These are phyloP conservation scores for Halichoerus grypus DNA, from an alignment of 2,113 vertebrate species.

Conservation along the genomic window DNA sequence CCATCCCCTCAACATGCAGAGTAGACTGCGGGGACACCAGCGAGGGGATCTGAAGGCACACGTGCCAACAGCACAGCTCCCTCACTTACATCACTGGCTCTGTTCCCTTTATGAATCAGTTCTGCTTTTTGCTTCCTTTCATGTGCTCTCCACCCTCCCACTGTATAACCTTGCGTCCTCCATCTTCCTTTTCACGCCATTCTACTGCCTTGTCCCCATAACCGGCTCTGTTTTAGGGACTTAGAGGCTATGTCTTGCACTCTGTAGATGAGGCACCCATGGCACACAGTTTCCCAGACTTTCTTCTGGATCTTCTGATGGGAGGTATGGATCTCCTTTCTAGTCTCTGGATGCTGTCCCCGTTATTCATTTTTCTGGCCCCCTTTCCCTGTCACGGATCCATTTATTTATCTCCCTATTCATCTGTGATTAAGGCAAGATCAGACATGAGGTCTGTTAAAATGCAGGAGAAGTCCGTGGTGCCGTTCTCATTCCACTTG, in stretches of 20 bases:
- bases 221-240: neutral
- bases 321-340: neutral
- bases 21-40: neutral
- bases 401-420: neutral
- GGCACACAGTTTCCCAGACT: neutral
- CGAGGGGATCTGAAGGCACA: neutral
- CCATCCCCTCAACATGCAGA: neutral
- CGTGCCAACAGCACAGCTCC: neutral
- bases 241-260: accelerated
- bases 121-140: neutral
- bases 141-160: accelerated
- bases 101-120: too few species aligned
- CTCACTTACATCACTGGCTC: accelerated
- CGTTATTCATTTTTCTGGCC: neutral
- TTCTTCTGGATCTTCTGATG: neutral
- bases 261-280: neutral
- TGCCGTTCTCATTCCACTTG: accelerated
- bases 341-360: neutral
- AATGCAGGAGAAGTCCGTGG: accelerated
- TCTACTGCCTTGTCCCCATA: neutral
- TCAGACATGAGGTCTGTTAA: neutral
- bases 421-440: neutral
- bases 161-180: too few species aligned
- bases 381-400: too few species aligned
- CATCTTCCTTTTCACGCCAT: neutral